Percentiles rank a stretch among this genome's conserved stretches.
These are phyloP conservation scores for Enteromius treurensis DNA, from an alignment of 2,797 vertebrate species.

Conservation along the genomic window DNA sequence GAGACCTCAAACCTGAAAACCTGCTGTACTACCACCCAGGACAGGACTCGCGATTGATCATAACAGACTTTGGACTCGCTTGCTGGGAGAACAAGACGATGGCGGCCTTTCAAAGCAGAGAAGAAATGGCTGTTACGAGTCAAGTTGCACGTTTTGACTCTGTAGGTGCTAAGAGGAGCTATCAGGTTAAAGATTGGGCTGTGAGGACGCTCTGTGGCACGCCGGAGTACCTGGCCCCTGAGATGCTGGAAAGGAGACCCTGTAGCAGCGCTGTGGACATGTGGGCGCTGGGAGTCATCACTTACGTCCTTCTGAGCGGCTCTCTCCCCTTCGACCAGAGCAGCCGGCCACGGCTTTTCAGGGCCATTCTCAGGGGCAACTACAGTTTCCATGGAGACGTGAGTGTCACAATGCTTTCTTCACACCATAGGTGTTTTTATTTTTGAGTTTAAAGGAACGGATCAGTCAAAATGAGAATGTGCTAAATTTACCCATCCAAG, in stretches of 20 bases:
- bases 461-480: background rate
- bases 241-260: slow-evolving; percentile 66
- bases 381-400: slow-evolving; percentile 71
- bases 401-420: slow-evolving; percentile 54
- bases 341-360: slow-evolving; percentile 64
- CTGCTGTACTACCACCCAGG: slow-evolving; percentile 73
- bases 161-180: background rate
- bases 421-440: background rate
- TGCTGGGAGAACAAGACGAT: slow-evolving; percentile 55
- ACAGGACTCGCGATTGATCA: slow-evolving; percentile 68
- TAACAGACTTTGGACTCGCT: slow-evolving; percentile 73
- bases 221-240: slow-evolving; percentile 74
- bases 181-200: slow-evolving; percentile 46
- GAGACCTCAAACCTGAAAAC: slow-evolving; percentile 74
- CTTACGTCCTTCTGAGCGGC: slow-evolving; percentile 73
- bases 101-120: background rate
- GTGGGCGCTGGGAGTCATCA: slow-evolving; percentile 73
- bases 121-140: background rate
- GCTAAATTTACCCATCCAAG: background rate
- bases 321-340: slow-evolving; percentile 73
- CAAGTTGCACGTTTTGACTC: background rate
- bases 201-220: slow-evolving; percentile 55
- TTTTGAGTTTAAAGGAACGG: background rate
- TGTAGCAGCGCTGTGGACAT: slow-evolving; percentile 68
- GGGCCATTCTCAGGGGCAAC: slow-evolving; percentile 68